These are phyloP conservation scores for Aromia moschata DNA, from an alignment of 2,888 invertebrate species.

Conservation along the genomic window DNA sequence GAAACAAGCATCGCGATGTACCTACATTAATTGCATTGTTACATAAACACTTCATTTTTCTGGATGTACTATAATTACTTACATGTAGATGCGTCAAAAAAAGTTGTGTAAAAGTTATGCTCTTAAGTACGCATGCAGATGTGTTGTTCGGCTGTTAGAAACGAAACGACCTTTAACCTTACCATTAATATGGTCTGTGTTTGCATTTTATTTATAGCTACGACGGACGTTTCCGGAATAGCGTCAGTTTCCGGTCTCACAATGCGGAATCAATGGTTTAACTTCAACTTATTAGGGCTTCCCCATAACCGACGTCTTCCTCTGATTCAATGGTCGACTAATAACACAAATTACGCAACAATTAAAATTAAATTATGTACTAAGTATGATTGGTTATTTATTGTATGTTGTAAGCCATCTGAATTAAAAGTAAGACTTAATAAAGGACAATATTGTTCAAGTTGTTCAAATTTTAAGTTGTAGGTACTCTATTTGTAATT, in stretches of 20 bases:
- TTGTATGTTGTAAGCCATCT: too few relatives aligned
- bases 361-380: too few relatives aligned
- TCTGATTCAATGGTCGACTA: too few relatives aligned
- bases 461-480: too few relatives aligned
- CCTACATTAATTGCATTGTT: slow-evolving; percentile 2
- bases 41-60: not conserved
- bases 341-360: too few relatives aligned
- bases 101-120: not conserved
- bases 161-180: slow-evolving; percentile 12
- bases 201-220: slow-evolving; percentile 3
- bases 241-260: slow-evolving; percentile 2
- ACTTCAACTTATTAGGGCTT: too few relatives aligned
- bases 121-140: not conserved
- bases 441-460: too few relatives aligned
- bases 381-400: too few relatives aligned
- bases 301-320: too few relatives aligned
- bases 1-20: slow-evolving; percentile 1
- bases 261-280: not conserved
- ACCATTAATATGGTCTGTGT: slow-evolving; percentile 1
- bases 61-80: not conserved
- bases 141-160: not conserved
- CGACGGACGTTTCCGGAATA: not conserved
- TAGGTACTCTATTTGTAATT: too few relatives aligned
- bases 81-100: not conserved
- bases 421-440: too few relatives aligned